phyloP scores from a whole-genome alignment of 2,797 vertebrate genomes.

The Alcedo quadribrachys region DNA sequence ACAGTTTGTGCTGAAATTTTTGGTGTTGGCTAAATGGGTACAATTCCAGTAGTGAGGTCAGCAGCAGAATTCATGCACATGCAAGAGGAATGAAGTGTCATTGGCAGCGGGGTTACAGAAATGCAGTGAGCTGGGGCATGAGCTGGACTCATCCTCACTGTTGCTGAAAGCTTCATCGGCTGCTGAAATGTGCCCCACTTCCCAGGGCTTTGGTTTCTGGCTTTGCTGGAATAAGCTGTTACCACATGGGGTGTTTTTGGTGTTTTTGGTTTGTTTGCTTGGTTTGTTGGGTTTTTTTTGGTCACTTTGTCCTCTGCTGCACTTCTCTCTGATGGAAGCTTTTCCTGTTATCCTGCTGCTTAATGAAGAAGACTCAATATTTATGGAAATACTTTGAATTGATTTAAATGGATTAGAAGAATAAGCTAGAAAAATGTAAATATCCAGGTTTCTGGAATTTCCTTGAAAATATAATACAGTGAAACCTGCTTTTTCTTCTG shows the following conservation, averaged over 20 bases:
- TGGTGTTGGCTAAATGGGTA: neutral
- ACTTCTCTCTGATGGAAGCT: neutral
- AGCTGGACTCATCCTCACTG: neutral
- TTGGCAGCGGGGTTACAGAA: neutral
- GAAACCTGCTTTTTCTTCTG: neutral
- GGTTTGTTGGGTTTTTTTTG: neutral
- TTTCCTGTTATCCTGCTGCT: neutral
- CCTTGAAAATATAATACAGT: neutral
- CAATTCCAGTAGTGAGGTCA: conserved; percentile 39
- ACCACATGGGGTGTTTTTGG: neutral
- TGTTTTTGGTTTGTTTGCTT: too few relatives aligned
- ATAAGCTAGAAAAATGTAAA: conserved; percentile 7
- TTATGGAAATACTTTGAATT: neutral
- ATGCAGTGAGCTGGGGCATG: neutral
- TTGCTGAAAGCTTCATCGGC: neutral
- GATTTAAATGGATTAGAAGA: neutral
- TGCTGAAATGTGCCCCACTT: neutral
- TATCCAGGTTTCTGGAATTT: neutral
- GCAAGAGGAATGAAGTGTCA: neutral
- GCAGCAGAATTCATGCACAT: neutral
- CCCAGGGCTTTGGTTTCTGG: neutral
- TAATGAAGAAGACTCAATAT: neutral
- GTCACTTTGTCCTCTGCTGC: neutral
- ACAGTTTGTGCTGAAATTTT: conserved; percentile 13
- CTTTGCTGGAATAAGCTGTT: neutral